Base-by-base conservation (phyloP, 2,888 invertebrate genomes). In the Gerris lacustris region DNA sequence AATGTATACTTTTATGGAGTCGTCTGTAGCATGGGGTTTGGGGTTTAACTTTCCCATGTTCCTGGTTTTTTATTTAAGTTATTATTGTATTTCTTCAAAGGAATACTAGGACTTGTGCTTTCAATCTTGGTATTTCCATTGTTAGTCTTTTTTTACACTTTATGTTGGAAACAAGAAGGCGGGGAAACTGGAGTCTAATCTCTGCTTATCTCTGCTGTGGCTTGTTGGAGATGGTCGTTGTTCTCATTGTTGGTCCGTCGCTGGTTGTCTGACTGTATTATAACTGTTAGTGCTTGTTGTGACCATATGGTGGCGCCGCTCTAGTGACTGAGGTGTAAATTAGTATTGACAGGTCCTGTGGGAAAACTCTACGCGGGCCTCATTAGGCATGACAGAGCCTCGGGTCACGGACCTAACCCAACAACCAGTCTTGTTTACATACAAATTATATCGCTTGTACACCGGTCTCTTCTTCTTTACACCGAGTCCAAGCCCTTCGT, bases 281-380 rank as follows among this genome's bases (percentile, higher is more conserved):
- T 11, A 55, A 55, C 15, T 55, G 55, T 55, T 55, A 11, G 9
- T 55, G 55, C 15, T 55, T 55, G 55, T 55, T 55, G 64, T 11
- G 64, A 31, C 64, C 64, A 64, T 64, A 64, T 64, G 64, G 64
- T 64, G 64, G 64, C 64, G 64, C 64, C 64, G 17, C 18, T 64
- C 64, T n/a, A 64, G 64, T 64, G 64, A 15, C 55, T 55, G 55
- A 55, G 55, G 55, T 55, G 55, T 55, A 55, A 55, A 55, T 55
- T 55, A 55, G 55, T 55, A 55, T 55, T 55, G 55, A 55, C 55
- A 55, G 55, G 55, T 55, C 9, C 55, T 15, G 11, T 55, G 31
- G 31, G 31, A 31, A 31, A 31, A 11, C 55, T 55, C 55, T 55
- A 9, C 15, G 55, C 15, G 55, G 55, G 55, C 55, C 55, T 55